A percentile compares a stretch with the other conserved stretches of the same genome.
Evolutionary conservation across 2,113 vertebrate genomes (phyloP).

Genomic region (Ophthalmolycus amberensis): DNA sequence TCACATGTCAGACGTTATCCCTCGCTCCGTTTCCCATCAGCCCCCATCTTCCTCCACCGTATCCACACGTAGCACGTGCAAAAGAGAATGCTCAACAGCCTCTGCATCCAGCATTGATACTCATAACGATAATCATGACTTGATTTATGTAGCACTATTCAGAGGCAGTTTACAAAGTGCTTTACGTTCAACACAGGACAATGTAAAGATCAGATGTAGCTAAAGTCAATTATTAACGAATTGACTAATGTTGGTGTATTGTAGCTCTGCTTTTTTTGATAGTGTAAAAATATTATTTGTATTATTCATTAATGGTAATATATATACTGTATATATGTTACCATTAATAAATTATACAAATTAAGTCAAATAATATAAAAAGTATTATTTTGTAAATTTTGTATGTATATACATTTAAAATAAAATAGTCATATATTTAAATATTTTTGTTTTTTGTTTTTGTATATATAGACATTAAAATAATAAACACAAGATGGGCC

Average conservation of each 20-base stretch:
- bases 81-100: too few species aligned
- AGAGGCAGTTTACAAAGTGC: not conserved
- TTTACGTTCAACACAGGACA: not conserved
- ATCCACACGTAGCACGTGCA: not conserved
- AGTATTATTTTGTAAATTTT: too few species aligned
- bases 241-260: not conserved
- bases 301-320: too few species aligned
- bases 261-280: not conserved
- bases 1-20: slow-evolving; percentile 20
- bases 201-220: not conserved
- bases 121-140: not conserved
- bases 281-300: too few species aligned
- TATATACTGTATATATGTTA: too few species aligned
- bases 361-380: too few species aligned
- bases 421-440: too few species aligned
- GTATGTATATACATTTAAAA: not conserved
- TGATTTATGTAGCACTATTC: not conserved
- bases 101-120: not conserved
- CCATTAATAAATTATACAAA: too few species aligned
- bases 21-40: not conserved
- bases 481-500: not conserved
- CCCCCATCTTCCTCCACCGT: not conserved
- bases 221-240: not conserved
- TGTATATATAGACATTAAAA: too few species aligned
- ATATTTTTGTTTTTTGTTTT: too few species aligned